phyloP scores from a whole-genome alignment of 1,140 invertebrate species.

The Brachionus plicatilis region DNA sequence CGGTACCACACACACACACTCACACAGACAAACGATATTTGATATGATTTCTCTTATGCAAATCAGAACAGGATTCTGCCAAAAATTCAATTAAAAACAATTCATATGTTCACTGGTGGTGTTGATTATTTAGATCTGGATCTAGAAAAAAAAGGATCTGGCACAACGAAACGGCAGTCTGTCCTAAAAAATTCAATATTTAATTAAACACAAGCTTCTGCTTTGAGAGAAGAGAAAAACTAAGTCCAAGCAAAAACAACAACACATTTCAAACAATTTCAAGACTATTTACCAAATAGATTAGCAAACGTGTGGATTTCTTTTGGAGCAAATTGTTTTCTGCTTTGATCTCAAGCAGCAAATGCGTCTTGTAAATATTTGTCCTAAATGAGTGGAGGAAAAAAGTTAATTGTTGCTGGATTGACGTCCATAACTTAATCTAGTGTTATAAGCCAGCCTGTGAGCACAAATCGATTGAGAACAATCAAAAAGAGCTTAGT shows the following conservation, averaged over 20 bases:
- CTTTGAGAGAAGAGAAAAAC: too few species aligned
- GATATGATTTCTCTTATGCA: slow-evolving; percentile 27
- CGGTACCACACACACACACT: not conserved
- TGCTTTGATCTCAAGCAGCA: not conserved
- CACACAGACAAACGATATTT: not conserved
- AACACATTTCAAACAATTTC: slow-evolving; percentile 11
- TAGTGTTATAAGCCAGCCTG: slow-evolving; percentile 23
- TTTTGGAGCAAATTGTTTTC: not conserved
- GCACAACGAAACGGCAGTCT: not conserved
- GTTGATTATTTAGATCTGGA: slow-evolving; percentile 29
- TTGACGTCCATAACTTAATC: slow-evolving; percentile 9
- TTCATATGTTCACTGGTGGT: not conserved
- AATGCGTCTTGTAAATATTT: slow-evolving; percentile 35
- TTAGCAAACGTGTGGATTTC: slow-evolving; percentile 17
- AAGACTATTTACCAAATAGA: not conserved
- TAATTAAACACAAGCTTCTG: slow-evolving; percentile 6
- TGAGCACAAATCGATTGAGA: slow-evolving; percentile 5
- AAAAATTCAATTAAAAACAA: slow-evolving; percentile 3
- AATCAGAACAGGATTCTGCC: not conserved
- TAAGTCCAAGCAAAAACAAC: not conserved
- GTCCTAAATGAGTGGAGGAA: not conserved
- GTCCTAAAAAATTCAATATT: slow-evolving; percentile 8
- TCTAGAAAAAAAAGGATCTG: not conserved
- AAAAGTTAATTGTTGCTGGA: slow-evolving; percentile 8
- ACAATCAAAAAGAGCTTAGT: slow-evolving; percentile 7